Evolutionary conservation across 2,888 invertebrate species (phyloP).

Genomic region (Pyrgus malvae): DNA sequence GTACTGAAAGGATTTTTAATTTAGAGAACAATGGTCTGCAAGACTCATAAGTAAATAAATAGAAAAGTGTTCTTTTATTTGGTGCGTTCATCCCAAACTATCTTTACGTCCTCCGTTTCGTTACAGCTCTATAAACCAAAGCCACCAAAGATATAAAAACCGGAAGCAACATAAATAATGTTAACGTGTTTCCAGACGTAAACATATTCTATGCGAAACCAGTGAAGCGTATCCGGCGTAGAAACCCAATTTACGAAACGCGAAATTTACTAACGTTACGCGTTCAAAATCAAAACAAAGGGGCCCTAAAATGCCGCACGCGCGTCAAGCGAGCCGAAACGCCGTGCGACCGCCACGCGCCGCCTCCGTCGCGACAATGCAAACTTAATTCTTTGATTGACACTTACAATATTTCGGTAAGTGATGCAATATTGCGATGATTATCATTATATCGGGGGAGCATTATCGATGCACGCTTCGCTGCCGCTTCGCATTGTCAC

Average conservation of each 20-base stretch:
- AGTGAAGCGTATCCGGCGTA: constrained; percentile 7
- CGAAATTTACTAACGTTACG: constrained; percentile 18
- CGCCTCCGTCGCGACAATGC: constrained; percentile 58
- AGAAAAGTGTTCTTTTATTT: no score
- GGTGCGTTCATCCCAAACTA: no score
- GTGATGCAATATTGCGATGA: constrained; percentile 82
- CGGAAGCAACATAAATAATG: no score
- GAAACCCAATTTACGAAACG: constrained; percentile 26
- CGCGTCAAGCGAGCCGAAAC: constrained; percentile 45
- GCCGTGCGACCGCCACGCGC: constrained; percentile 60
- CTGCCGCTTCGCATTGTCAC: constrained; percentile 39
- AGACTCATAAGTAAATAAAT: no score
- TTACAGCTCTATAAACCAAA: no score
- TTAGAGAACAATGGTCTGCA: no score
- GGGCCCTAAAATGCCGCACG: constrained; percentile 64
- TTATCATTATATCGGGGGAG: constrained; percentile 60
- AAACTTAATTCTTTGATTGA: constrained; percentile 81
- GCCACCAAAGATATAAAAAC: no score
- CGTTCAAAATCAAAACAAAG: constrained; percentile 68
- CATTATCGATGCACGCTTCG: constrained; percentile 66
- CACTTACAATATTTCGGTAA: constrained; percentile 83
- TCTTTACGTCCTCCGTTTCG: no score
- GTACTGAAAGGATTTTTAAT: no score
- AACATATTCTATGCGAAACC: background rate
- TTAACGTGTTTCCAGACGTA: background rate